A percentile compares a stretch with the other conserved stretches of the same genome.
Conservation (phyloP, 2,888 invertebrate genomes). For the Lasiommata megera region DNA sequence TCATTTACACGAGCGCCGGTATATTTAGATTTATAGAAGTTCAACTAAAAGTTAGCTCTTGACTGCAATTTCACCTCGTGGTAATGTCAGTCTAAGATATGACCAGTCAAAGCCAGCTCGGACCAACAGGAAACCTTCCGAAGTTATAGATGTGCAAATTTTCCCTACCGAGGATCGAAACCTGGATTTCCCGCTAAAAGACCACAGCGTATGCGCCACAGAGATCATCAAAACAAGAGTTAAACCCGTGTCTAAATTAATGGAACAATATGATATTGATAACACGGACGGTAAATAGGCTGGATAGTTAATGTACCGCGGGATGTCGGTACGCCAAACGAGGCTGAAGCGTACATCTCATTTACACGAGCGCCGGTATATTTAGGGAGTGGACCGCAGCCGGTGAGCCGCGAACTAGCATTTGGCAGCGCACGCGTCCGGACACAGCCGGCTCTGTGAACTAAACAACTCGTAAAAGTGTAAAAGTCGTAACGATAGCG, state of each 20-base stretch:
- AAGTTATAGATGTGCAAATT: too few relatives aligned
- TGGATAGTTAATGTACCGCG: slow-evolving; percentile 18
- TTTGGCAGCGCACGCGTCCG: slow-evolving; percentile 71
- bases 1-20: slow-evolving; percentile 70
- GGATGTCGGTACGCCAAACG: slow-evolving; percentile 54
- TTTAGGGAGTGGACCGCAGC: slow-evolving; percentile 65
- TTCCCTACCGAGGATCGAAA: too few relatives aligned
- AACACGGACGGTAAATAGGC: not conserved
- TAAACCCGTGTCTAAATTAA: not conserved
- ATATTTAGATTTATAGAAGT: too few relatives aligned
- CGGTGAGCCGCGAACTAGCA: slow-evolving; percentile 79
- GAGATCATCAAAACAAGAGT: too few relatives aligned
- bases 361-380: slow-evolving; percentile 70
- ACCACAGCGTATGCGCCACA: too few relatives aligned
- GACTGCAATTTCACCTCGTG: too few relatives aligned
- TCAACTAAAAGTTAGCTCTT: too few relatives aligned
- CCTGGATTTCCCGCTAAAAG: too few relatives aligned
- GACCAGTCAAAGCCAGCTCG: too few relatives aligned
- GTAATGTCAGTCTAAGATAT: too few relatives aligned
- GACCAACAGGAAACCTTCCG: too few relatives aligned
- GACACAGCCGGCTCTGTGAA: slow-evolving; percentile 68
- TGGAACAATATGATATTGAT: not conserved
- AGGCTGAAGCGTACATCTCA: slow-evolving; percentile 68
- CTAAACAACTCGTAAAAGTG: slow-evolving; percentile 81
- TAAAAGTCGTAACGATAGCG: slow-evolving; percentile 76